These are phyloP conservation scores for Chelonus formosanus DNA, from an alignment of 2,888 invertebrate species.

Conservation along the genomic window DNA sequence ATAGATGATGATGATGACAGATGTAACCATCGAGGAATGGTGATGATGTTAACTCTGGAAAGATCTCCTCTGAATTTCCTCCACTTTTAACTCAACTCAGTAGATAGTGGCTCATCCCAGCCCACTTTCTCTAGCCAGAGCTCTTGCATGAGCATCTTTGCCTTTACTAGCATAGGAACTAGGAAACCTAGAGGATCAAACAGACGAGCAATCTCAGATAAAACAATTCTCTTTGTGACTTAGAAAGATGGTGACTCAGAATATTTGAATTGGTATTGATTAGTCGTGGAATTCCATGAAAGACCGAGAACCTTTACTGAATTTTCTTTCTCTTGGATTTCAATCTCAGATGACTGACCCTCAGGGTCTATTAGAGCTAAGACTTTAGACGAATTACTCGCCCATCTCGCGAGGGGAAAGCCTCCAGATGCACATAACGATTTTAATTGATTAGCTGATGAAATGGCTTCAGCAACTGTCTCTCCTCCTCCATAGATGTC, in stretches of 20 bases:
- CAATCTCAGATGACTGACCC: no score
- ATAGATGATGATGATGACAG: no score
- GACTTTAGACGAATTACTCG: not conserved
- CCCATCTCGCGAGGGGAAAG: conserved; percentile 26
- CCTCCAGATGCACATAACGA: conserved; percentile 35
- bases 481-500: conserved; percentile 31
- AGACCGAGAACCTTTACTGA: not conserved
- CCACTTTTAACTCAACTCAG: no score
- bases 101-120: conserved; percentile 6
- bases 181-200: conserved; percentile 21
- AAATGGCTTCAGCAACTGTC: not conserved
- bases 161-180: not conserved
- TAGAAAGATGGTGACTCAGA: not conserved
- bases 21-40: no score
- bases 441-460: not conserved
- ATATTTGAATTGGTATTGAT: not conserved
- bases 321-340: not conserved
- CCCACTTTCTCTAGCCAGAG: conserved; percentile 10
- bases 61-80: no score
- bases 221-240: not conserved
- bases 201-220: conserved; percentile 2
- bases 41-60: no score
- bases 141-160: conserved; percentile 14
- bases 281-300: not conserved
- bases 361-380: not conserved